Conservation (phyloP, 1,140 invertebrate species). For the Druon quercuslanigerum region DNA sequence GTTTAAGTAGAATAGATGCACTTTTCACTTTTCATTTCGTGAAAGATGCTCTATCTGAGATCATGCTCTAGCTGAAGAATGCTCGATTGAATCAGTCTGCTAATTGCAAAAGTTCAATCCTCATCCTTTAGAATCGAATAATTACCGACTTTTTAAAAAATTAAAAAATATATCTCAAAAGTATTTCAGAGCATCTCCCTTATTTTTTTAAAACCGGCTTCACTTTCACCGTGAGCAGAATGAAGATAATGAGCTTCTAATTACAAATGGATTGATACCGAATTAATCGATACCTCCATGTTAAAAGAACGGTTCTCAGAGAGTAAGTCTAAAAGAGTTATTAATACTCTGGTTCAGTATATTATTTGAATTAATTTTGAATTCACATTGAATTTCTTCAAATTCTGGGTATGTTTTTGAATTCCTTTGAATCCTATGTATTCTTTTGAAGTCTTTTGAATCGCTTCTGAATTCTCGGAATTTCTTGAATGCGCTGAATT, state of each 20-base stretch:
- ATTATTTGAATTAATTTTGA: too few relatives aligned
- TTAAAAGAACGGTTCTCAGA: background rate
- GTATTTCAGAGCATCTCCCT: slow-evolving; percentile 14
- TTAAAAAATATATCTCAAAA: slow-evolving; percentile 22
- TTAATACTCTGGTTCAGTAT: too few relatives aligned
- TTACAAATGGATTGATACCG: background rate
- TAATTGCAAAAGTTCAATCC: background rate
- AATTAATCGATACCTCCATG: background rate
- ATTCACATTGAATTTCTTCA: too few relatives aligned
- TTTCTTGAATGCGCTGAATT: too few relatives aligned
- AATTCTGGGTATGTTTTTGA: too few relatives aligned
- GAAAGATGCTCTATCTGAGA: slow-evolving; percentile 29
- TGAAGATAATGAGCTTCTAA: slow-evolving; percentile 11
- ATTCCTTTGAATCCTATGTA: too few relatives aligned
- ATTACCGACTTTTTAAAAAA: slow-evolving; percentile 25
- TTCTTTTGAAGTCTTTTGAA: too few relatives aligned
- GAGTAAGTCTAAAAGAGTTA: background rate
- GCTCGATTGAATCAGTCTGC: slow-evolving; percentile 18
- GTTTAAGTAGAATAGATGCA: slow-evolving; percentile 10
- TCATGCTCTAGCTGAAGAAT: slow-evolving; percentile 30
- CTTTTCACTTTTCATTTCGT: slow-evolving; percentile 10
- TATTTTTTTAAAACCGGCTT: slow-evolving; percentile 1
- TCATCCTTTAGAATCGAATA: background rate
- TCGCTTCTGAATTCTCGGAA: too few relatives aligned
- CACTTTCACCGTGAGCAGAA: slow-evolving; percentile 1